phyloP scores from a whole-genome alignment of 1,140 invertebrate genomes.

The Euborellia annulipes region DNA sequence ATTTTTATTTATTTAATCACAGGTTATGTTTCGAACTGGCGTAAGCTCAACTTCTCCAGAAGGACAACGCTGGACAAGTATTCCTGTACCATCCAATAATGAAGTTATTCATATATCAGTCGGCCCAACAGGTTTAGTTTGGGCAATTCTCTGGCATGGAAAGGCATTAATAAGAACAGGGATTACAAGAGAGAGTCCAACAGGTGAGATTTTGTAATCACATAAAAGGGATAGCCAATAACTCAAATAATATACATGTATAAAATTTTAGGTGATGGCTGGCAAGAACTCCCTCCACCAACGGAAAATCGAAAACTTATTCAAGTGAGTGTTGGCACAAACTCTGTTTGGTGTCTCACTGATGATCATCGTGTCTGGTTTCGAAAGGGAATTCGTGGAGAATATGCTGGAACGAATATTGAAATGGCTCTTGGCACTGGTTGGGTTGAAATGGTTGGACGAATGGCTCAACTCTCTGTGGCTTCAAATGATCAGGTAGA shows the following conservation, averaged over 20 bases:
- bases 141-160: slow-evolving; percentile 69
- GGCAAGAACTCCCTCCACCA: slow-evolving; percentile 65
- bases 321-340: slow-evolving; percentile 67
- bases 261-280: slow-evolving; percentile 49
- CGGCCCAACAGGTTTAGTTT: slow-evolving; percentile 66
- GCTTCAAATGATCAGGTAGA: slow-evolving; percentile 70
- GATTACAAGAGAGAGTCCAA: slow-evolving; percentile 51
- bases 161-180: slow-evolving; percentile 61
- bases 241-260: neutral
- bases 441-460: slow-evolving; percentile 64
- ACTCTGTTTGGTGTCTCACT: slow-evolving; percentile 73
- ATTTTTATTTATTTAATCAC: slow-evolving; percentile 12
- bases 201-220: slow-evolving; percentile 30
- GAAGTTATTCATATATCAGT: slow-evolving; percentile 73
- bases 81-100: slow-evolving; percentile 51
- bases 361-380: slow-evolving; percentile 80
- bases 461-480: slow-evolving; percentile 64
- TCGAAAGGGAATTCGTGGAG: slow-evolving; percentile 62
- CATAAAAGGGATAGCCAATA: neutral
- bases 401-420: slow-evolving; percentile 48
- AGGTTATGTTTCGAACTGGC: slow-evolving; percentile 70
- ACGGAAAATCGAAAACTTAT: slow-evolving; percentile 45
- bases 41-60: slow-evolving; percentile 67
- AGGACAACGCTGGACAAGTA: slow-evolving; percentile 62
- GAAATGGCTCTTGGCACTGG: slow-evolving; percentile 53